Percentiles rank a stretch among this genome's conserved stretches.
These are phyloP conservation scores for Ectemnius cavifrons DNA, from an alignment of 2,888 invertebrate genomes.

Conservation along the genomic window DNA sequence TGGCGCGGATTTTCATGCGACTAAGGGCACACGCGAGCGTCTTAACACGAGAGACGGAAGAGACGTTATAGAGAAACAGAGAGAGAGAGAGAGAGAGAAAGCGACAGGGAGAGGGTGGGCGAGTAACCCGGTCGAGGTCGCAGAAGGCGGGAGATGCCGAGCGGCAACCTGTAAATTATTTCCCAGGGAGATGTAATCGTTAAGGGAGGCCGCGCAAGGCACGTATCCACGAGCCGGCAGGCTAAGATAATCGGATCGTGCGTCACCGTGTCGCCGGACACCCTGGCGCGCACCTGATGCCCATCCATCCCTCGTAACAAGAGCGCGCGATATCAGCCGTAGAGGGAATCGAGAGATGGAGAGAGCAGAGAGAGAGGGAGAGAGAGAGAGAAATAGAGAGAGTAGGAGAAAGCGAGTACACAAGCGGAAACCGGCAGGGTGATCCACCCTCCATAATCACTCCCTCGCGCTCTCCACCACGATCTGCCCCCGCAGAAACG, in stretches of 20 bases:
- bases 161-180: constrained; percentile 33
- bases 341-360: not conserved
- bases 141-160: not conserved
- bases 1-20: constrained; percentile 14
- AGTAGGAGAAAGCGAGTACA: not conserved
- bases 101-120: too few relatives aligned
- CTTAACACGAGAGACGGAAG: not conserved
- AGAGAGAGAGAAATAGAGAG: not conserved
- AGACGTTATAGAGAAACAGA: too few relatives aligned
- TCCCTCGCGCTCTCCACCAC: constrained; percentile 21
- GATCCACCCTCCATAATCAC: constrained; percentile 20
- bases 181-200: constrained; percentile 25
- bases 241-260: constrained; percentile 39
- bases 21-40: not conserved
- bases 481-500: not conserved
- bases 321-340: not conserved
- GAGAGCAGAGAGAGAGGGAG: not conserved
- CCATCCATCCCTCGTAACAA: constrained; percentile 12
- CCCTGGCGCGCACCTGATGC: constrained; percentile 63
- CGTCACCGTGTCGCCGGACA: constrained; percentile 38
- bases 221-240: not conserved
- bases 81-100: not conserved
- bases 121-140: constrained; percentile 34
- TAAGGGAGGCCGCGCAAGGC: constrained; percentile 19
- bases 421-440: not conserved